A percentile compares a stretch with the other conserved stretches of the same genome.
These are phyloP conservation scores for Ailuropoda melanoleuca DNA, from an alignment of 2,113 vertebrate species.

Conservation along the genomic window DNA sequence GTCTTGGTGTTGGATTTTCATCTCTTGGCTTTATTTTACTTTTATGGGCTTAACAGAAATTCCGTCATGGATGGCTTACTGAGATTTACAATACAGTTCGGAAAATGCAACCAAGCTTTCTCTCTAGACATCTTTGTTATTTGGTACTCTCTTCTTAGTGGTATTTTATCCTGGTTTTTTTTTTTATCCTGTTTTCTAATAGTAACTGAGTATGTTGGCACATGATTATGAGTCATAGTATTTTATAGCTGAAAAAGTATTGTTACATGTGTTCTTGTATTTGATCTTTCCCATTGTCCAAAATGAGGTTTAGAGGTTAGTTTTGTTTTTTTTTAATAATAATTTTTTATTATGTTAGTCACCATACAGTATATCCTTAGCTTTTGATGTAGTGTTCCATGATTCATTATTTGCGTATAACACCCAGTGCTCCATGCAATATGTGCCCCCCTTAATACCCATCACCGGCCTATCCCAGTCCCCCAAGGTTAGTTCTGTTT, in stretches of 20 bases:
- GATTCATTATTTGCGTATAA: too few relatives aligned
- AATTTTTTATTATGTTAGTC: too few relatives aligned
- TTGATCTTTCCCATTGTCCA: neutral
- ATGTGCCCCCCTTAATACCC: too few relatives aligned
- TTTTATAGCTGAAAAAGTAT: neutral
- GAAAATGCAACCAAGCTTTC: neutral
- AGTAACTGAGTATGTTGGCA: neutral
- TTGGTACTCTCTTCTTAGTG: neutral
- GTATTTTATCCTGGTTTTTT: neutral
- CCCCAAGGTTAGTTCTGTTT: neutral
- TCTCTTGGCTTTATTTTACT: neutral
- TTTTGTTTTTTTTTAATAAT: neutral
- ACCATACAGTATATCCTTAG: too few relatives aligned
- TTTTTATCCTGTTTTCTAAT: neutral
- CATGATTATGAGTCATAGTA: neutral
- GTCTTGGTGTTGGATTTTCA: neutral
- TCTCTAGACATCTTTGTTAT: neutral
- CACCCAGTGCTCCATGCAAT: too few relatives aligned
- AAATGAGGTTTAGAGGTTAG: neutral
- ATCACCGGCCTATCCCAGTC: too few relatives aligned
- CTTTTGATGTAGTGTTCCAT: too few relatives aligned
- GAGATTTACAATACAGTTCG: neutral
- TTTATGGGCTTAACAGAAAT: neutral
- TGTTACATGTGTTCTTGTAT: neutral
- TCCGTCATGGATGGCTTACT: neutral